Percentiles rank a stretch among this genome's conserved stretches.
These are phyloP conservation scores for Sardina pilchardus DNA, from an alignment of 2,113 vertebrate genomes.

Conservation along the genomic window DNA sequence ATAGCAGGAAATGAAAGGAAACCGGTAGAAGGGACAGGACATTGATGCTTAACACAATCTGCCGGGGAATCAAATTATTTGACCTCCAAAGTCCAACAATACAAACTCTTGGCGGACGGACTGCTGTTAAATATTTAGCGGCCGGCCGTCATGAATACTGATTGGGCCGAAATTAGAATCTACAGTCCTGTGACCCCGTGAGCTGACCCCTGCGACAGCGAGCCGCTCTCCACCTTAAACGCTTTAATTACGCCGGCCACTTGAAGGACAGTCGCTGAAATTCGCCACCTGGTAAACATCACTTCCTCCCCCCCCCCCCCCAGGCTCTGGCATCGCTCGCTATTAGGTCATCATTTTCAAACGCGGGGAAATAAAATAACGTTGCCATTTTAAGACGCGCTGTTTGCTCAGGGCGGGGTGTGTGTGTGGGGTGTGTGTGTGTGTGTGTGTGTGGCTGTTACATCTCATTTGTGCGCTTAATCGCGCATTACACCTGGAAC, in stretches of 20 bases:
- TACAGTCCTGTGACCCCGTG: conserved; percentile 94
- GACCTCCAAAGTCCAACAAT: conserved; percentile 83
- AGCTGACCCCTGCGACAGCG: conserved; percentile 83
- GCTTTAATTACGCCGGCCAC: conserved; percentile 90
- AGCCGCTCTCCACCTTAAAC: conserved; percentile 85
- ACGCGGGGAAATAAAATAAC: conserved; percentile 39
- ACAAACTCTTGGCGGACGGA: conserved; percentile 84
- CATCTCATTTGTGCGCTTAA: too few relatives aligned
- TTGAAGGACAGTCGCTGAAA: conserved; percentile 86
- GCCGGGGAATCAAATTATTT: conserved; percentile 96
- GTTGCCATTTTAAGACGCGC: conserved; percentile 33
- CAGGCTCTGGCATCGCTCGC: conserved; percentile 54
- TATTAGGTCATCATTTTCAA: conserved; percentile 60
- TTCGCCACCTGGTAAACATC: conserved; percentile 68
- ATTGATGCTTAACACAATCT: conserved; percentile 91
- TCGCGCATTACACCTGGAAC: too few relatives aligned
- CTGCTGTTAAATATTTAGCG: conserved; percentile 94
- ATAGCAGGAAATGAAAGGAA: conserved; percentile 69
- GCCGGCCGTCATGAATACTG: conserved; percentile 96
- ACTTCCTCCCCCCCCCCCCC: conserved; percentile 39
- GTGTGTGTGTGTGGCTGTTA: too few relatives aligned
- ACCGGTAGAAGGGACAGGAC: conserved; percentile 77
- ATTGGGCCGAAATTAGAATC: conserved; percentile 97
- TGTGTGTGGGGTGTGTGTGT: too few relatives aligned
- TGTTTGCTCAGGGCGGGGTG: too few relatives aligned